Percentiles rank a stretch among this genome's conserved stretches.
phyloP scores from a whole-genome alignment of 1,140 invertebrate genomes.

The Mycetomoellerius zeteki region DNA sequence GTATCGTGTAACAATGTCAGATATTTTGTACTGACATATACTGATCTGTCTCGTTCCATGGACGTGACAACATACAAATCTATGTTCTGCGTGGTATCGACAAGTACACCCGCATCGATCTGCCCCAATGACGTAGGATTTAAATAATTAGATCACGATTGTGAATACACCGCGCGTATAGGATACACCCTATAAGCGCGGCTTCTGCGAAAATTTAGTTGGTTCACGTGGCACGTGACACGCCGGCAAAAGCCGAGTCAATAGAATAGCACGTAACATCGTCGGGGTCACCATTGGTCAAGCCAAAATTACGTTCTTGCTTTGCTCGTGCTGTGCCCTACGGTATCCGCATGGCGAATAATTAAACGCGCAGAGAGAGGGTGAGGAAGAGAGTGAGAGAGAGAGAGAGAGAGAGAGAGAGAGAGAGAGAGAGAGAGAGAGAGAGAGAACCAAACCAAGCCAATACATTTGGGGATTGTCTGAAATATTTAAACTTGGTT shows the following conservation, averaged over 20 bases:
- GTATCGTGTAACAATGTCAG: not conserved
- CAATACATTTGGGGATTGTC: slow-evolving; percentile 44
- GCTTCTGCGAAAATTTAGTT: slow-evolving; percentile 46
- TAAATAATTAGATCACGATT: slow-evolving; percentile 58
- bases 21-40: not conserved
- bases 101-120: slow-evolving; percentile 37
- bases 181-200: slow-evolving; percentile 7
- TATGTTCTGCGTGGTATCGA: not conserved
- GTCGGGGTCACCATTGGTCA: slow-evolving; percentile 17
- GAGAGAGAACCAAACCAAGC: not conserved
- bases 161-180: slow-evolving; percentile 12
- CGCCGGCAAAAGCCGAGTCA: slow-evolving; percentile 39
- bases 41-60: not conserved
- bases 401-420: not conserved
- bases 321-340: slow-evolving; percentile 22
- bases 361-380: slow-evolving; percentile 41
- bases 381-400: not conserved
- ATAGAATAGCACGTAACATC: slow-evolving; percentile 47
- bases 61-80: not conserved
- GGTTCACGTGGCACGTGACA: slow-evolving; percentile 37
- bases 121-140: slow-evolving; percentile 31
- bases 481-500: slow-evolving; percentile 53
- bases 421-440: no score
- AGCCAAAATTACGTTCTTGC: slow-evolving; percentile 55
- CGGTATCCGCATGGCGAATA: slow-evolving; percentile 50